Percentiles rank a stretch among this genome's conserved stretches.
These are phyloP conservation scores for Delichon dasypus DNA, from an alignment of 2,797 vertebrate species.

Conservation along the genomic window DNA sequence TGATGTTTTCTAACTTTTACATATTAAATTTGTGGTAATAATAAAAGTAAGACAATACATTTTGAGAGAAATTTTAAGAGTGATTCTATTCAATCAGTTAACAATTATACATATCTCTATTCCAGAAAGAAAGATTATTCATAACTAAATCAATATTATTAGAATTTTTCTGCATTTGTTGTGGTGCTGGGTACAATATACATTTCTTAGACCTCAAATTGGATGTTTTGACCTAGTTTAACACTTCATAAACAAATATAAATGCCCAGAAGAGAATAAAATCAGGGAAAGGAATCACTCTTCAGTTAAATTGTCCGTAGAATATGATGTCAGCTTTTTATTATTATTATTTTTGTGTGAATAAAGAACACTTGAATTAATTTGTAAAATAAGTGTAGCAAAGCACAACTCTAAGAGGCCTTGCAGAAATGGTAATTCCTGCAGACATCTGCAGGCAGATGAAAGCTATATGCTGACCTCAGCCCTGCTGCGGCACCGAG, in stretches of 20 bases:
- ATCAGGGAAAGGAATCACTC: neutral
- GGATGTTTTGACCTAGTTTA: neutral
- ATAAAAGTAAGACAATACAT: neutral
- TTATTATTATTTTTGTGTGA: neutral
- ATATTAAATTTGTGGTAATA: neutral
- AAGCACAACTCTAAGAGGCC: neutral
- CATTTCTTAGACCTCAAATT: neutral
- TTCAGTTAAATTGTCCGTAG: neutral
- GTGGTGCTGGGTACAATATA: neutral
- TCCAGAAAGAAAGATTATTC: neutral
- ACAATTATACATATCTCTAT: neutral
- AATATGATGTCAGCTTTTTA: neutral
- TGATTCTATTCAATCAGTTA: neutral
- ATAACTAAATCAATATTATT: neutral
- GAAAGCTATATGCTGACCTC: neutral
- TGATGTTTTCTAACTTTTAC: neutral
- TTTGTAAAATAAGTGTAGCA: neutral
- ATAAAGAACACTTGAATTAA: neutral
- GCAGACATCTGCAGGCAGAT: neutral
- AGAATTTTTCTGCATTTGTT: neutral
- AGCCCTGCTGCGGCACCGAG: rapidly evolving
- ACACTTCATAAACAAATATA: neutral
- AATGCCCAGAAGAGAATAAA: neutral
- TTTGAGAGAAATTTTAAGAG: neutral
- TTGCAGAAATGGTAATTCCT: neutral